Conservation (phyloP, 2,113 vertebrate species). For the Brachypteracias leptosomus region DNA sequence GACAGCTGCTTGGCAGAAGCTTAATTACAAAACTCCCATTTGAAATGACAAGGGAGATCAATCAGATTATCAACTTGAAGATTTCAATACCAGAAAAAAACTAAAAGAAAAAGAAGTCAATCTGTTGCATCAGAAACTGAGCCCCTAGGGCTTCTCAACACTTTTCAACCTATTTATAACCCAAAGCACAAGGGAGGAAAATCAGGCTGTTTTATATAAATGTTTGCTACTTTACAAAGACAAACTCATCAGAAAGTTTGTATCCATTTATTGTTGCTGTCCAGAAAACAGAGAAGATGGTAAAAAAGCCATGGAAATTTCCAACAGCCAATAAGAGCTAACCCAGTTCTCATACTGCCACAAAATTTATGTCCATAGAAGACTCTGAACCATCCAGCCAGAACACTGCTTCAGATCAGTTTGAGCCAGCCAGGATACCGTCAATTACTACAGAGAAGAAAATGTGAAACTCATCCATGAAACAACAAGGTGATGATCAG, state of each 20-base stretch:
- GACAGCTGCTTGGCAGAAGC: not conserved
- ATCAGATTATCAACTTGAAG: not conserved
- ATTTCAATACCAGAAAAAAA: not conserved
- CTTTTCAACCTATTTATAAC: not conserved
- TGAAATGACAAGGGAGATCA: not conserved
- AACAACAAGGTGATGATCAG: not conserved
- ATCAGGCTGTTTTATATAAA: not conserved
- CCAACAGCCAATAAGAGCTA: not conserved
- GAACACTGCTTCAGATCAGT: not conserved
- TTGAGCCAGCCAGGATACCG: not conserved
- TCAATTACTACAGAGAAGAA: not conserved
- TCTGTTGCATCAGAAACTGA: not conserved
- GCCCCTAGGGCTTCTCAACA: not conserved
- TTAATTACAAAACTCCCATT: not conserved
- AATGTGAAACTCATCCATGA: not conserved
- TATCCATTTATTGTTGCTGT: not conserved
- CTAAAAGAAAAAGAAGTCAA: not conserved
- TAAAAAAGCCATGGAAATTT: not conserved
- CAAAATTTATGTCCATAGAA: not conserved
- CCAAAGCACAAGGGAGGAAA: not conserved
- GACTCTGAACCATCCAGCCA: not conserved
- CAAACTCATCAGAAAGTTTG: not conserved
- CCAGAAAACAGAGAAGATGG: not conserved
- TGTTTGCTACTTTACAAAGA: not conserved
- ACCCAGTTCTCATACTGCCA: not conserved